Evolutionary conservation across 2,888 invertebrate genomes (phyloP).

Genomic region (Saturnia pavonia): DNA sequence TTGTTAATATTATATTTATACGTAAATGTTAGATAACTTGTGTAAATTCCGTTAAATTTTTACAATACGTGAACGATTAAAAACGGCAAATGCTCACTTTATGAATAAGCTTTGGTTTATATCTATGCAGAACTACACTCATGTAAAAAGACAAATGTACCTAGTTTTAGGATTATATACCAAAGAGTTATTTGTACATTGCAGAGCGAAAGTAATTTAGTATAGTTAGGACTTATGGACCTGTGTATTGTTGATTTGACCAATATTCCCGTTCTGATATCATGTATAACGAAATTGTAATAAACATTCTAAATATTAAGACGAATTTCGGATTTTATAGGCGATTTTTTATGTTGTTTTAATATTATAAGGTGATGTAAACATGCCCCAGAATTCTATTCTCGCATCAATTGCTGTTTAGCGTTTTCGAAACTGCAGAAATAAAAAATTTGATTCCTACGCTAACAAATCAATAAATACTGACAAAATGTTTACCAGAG

Average conservation of each 20-base stretch:
- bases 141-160: slow-evolving; percentile 69
- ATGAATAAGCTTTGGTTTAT: slow-evolving; percentile 16
- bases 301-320: slow-evolving; percentile 37
- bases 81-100: slow-evolving; percentile 19
- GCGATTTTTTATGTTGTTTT: neutral
- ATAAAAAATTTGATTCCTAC: neutral
- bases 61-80: neutral
- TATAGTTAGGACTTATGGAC: slow-evolving; percentile 39
- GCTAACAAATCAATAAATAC: neutral
- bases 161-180: slow-evolving; percentile 78
- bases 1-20: slow-evolving; percentile 7
- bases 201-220: slow-evolving; percentile 71
- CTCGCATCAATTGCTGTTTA: neutral
- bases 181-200: slow-evolving; percentile 80
- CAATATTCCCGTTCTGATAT: slow-evolving; percentile 57
- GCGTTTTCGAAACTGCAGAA: neutral
- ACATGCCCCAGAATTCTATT: neutral
- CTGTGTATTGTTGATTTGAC: slow-evolving; percentile 67
- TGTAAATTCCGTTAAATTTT: neutral
- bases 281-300: slow-evolving; percentile 35
- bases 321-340: slow-evolving; percentile 19
- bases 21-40: neutral
- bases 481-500: neutral
- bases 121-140: slow-evolving; percentile 37
- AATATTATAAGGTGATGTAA: neutral